Evolutionary conservation across 2,888 invertebrate species (phyloP).

Genomic region (Alitta virens): DNA sequence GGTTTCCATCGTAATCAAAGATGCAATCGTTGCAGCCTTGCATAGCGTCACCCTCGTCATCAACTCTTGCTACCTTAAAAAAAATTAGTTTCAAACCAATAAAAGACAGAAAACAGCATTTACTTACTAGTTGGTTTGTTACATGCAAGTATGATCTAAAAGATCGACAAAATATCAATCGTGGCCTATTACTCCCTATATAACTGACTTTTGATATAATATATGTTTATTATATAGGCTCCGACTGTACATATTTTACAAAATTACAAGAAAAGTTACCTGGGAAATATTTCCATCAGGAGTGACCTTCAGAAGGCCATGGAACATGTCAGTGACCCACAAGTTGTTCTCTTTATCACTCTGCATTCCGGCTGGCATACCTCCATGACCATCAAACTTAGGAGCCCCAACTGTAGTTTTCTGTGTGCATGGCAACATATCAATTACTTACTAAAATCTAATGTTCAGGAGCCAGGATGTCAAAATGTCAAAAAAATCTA

Average conservation of each 20-base stretch:
- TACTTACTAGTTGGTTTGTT: too few relatives aligned
- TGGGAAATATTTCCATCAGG: background rate
- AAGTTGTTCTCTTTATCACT: constrained; percentile 43
- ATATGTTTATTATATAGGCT: too few relatives aligned
- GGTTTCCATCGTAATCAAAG: constrained; percentile 45
- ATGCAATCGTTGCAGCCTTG: constrained; percentile 45
- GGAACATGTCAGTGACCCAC: constrained; percentile 52
- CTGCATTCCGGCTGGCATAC: constrained; percentile 51
- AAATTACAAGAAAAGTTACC: too few relatives aligned
- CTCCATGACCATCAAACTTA: constrained; percentile 37
- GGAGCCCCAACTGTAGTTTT: constrained; percentile 37
- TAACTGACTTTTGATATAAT: too few relatives aligned
- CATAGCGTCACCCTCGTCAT: background rate
- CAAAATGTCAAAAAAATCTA: background rate
- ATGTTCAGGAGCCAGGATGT: background rate
- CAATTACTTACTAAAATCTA: too few relatives aligned
- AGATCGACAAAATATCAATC: too few relatives aligned
- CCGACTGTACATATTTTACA: too few relatives aligned
- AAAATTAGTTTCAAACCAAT: background rate
- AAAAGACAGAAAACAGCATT: background rate
- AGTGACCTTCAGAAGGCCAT: constrained; percentile 42
- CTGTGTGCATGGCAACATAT: constrained; percentile 29
- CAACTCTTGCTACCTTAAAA: background rate
- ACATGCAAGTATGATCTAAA: too few relatives aligned
- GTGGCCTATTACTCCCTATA: too few relatives aligned